phyloP scores from a whole-genome alignment of 2,888 invertebrate species.

The Eupithecia exiguata region DNA sequence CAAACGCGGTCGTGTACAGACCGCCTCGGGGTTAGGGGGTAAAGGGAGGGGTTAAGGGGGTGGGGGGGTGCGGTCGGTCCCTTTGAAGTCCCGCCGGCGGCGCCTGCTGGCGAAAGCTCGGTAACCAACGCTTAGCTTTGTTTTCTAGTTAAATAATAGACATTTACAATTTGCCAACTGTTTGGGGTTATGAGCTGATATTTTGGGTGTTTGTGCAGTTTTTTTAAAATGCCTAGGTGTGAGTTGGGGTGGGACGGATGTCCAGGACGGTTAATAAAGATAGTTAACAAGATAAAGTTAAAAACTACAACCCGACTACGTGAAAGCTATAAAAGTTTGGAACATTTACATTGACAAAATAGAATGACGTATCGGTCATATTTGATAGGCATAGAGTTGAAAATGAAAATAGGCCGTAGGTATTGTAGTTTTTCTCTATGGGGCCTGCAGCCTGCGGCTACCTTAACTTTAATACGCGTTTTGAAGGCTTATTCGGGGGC shows the following conservation, averaged over 20 bases:
- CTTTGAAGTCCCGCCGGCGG: conserved; percentile 80
- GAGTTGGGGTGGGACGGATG: neutral
- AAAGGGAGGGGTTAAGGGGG: conserved; percentile 49
- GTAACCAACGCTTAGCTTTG: conserved; percentile 80
- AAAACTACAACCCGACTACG: too few relatives aligned
- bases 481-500: too few relatives aligned
- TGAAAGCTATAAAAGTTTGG: too few relatives aligned
- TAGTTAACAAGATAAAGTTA: too few relatives aligned
- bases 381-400: too few relatives aligned
- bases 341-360: too few relatives aligned
- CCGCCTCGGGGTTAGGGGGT: conserved; percentile 52
- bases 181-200: conserved; percentile 48
- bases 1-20: conserved; percentile 64
- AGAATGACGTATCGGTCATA: too few relatives aligned
- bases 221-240: conserved; percentile 2
- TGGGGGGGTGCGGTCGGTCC: conserved; percentile 64
- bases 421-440: too few relatives aligned
- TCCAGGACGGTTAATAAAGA: neutral
- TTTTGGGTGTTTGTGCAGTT: conserved; percentile 27
- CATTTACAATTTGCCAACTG: conserved; percentile 67
- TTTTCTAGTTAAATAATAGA: conserved; percentile 79
- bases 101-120: conserved; percentile 79
- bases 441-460: too few relatives aligned
- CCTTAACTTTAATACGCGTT: too few relatives aligned
- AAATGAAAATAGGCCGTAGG: too few relatives aligned